These are phyloP conservation scores for Hafferia zeledoni DNA, from an alignment of 2,797 vertebrate species.

Conservation along the genomic window DNA sequence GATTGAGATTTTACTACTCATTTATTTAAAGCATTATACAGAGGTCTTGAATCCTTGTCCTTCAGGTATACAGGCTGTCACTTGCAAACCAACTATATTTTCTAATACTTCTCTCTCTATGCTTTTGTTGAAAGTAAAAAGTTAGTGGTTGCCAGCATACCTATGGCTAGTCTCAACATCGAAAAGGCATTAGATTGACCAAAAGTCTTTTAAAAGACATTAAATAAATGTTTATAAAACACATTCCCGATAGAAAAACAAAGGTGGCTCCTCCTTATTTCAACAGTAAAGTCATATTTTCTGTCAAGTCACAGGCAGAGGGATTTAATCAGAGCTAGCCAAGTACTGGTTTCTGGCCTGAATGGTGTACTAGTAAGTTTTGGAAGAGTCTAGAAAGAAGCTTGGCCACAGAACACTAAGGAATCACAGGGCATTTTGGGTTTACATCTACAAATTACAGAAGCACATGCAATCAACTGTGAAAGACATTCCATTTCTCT, in stretches of 20 bases:
- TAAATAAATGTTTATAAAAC: neutral
- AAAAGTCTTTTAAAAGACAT: neutral
- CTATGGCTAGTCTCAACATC: neutral
- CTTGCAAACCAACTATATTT: neutral
- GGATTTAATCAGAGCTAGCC: neutral
- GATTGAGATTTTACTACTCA: neutral
- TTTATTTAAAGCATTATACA: neutral
- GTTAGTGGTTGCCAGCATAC: fast-evolving
- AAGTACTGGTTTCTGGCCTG: neutral
- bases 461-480: neutral
- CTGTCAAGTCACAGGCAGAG: neutral
- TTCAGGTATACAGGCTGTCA: neutral
- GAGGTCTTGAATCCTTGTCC: neutral
- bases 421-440: neutral
- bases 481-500: constrained; percentile 55
- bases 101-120: neutral
- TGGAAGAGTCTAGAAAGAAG: neutral
- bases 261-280: neutral
- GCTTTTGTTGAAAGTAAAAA: neutral
- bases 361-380: neutral
- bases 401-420: neutral
- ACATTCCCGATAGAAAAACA: neutral
- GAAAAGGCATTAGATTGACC: neutral
- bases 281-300: neutral
- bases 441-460: constrained; percentile 7